Evolutionary conservation across 2,113 vertebrate genomes (phyloP).

Genomic region (Polyodon spathula): DNA sequence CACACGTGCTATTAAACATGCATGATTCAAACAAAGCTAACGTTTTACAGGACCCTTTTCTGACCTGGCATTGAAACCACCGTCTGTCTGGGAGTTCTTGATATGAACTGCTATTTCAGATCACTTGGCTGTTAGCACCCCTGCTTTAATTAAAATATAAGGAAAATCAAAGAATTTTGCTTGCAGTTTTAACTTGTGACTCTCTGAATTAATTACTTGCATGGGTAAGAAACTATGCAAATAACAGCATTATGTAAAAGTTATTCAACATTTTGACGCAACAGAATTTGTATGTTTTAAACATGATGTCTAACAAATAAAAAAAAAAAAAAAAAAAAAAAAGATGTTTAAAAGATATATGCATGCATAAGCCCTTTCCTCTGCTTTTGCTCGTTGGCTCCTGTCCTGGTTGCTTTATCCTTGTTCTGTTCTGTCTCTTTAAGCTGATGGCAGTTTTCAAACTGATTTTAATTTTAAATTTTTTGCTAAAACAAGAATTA

Average conservation of each 20-base stretch:
- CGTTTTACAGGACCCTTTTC: not conserved
- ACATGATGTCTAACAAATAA: not conserved
- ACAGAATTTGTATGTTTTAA: slow-evolving; percentile 12
- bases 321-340: not conserved
- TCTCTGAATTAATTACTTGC: slow-evolving; percentile 1
- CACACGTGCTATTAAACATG: not conserved
- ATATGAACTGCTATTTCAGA: not conserved
- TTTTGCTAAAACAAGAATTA: not conserved
- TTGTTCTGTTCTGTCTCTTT: slow-evolving; percentile 22
- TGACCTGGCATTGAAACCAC: not conserved
- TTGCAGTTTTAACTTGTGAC: not conserved
- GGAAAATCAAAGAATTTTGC: not conserved
- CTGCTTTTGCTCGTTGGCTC: slow-evolving; percentile 10
- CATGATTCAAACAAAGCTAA: not conserved
- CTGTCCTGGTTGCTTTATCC: slow-evolving; percentile 24
- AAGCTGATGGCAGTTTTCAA: slow-evolving; percentile 75
- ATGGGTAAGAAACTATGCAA: slow-evolving; percentile 5
- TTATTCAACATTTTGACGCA: not conserved
- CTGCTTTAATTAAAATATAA: slow-evolving; percentile 3
- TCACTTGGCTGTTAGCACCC: slow-evolving; percentile 4
- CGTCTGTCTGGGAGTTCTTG: slow-evolving; percentile 35
- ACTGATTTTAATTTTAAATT: slow-evolving; percentile 27
- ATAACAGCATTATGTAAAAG: not conserved
- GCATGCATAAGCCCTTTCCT: not conserved
- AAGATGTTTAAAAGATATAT: not conserved